Percentiles rank a stretch among this genome's conserved stretches.
Conservation (phyloP, 2,888 invertebrate species). For the Tribolium freemani region DNA sequence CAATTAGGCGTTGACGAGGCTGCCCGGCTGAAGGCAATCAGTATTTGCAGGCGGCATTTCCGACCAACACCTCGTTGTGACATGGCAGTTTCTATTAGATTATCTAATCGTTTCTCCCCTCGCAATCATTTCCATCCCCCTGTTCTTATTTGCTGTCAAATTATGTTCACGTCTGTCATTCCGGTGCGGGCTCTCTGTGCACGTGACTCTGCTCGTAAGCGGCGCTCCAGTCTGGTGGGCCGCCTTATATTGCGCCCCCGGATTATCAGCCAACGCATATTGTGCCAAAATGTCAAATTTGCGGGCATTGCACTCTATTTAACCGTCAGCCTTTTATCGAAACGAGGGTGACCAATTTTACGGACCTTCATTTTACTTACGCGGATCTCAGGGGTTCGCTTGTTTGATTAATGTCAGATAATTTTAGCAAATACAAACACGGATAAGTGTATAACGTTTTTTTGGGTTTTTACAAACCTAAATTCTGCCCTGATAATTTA, state of each 20-base stretch:
- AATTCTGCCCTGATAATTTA: no score
- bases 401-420: background rate
- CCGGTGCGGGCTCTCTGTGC: slow-evolving; percentile 62
- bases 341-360: background rate
- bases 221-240: slow-evolving; percentile 45
- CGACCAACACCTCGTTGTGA: slow-evolving; percentile 58
- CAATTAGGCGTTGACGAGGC: slow-evolving; percentile 45
- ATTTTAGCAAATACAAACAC: background rate
- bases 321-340: background rate
- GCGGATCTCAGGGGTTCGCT: background rate
- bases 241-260: slow-evolving; percentile 32
- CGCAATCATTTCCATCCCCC: slow-evolving; percentile 66
- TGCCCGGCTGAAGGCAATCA: slow-evolving; percentile 40
- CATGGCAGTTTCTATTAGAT: slow-evolving; percentile 61
- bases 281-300: background rate
- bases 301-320: background rate
- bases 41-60: slow-evolving; percentile 45
- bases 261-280: slow-evolving; percentile 25
- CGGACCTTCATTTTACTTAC: background rate
- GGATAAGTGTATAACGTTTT: no score
- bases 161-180: slow-evolving; percentile 69
- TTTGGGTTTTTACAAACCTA: no score
- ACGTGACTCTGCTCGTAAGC: slow-evolving; percentile 62
- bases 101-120: slow-evolving; percentile 63
- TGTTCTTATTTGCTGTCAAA: slow-evolving; percentile 68